Percentiles rank a stretch among this genome's conserved stretches.
These are phyloP conservation scores for Malurus splendens DNA, from an alignment of 2,797 vertebrate species.

Conservation along the genomic window DNA sequence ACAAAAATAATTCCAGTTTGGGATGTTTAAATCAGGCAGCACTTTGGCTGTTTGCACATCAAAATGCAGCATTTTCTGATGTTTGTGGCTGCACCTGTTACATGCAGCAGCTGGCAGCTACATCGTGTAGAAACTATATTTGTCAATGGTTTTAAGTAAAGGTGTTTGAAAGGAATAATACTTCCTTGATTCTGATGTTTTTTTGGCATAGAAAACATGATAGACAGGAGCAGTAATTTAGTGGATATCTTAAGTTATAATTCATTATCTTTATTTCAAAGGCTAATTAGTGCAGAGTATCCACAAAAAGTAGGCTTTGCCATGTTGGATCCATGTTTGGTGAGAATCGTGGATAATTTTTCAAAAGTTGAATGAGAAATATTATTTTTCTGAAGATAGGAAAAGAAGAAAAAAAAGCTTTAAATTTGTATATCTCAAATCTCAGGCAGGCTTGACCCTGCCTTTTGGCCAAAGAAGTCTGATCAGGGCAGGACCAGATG, in stretches of 20 bases:
- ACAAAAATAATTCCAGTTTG: neutral
- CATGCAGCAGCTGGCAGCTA: neutral
- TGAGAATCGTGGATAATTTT: neutral
- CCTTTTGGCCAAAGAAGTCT: constrained; percentile 36
- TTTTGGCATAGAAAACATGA: neutral
- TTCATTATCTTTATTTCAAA: neutral
- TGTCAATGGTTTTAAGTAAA: neutral
- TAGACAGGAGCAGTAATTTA: neutral
- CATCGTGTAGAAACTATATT: rapidly evolving
- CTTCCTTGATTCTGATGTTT: neutral
- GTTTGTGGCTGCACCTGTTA: constrained; percentile 11
- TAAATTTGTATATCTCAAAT: neutral
- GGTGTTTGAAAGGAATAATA: neutral
- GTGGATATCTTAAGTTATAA: neutral
- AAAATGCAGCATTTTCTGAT: neutral
- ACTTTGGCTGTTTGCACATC: neutral
- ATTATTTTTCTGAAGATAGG: neutral
- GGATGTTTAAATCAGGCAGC: neutral
- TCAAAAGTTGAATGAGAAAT: neutral
- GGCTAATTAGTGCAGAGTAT: neutral
- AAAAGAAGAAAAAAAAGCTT: rapidly evolving
- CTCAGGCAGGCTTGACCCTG: constrained; percentile 46
- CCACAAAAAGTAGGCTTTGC: neutral
- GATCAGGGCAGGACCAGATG: constrained; percentile 57
- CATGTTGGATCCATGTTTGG: neutral